A percentile compares a stretch with the other conserved stretches of the same genome.
Conservation (phyloP, 2,888 invertebrate species). For the Brachypalpus laphriformis region DNA sequence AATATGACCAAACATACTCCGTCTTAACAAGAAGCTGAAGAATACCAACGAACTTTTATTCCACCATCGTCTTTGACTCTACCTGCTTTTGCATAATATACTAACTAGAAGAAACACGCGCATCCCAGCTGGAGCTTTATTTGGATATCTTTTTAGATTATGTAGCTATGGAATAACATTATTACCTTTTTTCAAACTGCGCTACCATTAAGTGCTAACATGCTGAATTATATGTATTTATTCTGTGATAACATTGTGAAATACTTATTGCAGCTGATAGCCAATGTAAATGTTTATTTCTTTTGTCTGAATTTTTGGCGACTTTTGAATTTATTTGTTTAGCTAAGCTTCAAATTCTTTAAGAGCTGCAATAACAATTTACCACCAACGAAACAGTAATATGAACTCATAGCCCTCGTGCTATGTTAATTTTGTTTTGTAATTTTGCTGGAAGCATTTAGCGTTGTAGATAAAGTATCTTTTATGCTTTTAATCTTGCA, state of each 20-base stretch:
- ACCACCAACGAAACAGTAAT: neutral
- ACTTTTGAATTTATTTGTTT: neutral
- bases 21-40: too few relatives aligned
- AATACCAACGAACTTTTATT: too few relatives aligned
- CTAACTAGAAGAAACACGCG: too few relatives aligned
- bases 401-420: neutral
- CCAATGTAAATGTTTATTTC: conserved; percentile 11
- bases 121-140: neutral
- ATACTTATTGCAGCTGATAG: conserved; percentile 11
- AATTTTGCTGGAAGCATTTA: neutral
- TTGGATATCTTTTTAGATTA: neutral
- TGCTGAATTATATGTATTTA: neutral
- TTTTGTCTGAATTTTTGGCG: neutral
- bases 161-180: neutral
- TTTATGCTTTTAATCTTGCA: neutral
- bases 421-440: neutral
- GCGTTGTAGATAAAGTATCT: neutral
- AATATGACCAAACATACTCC: too few relatives aligned
- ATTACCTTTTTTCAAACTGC: neutral
- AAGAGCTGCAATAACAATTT: neutral
- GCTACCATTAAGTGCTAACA: neutral
- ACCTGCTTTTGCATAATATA: too few relatives aligned
- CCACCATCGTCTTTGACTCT: too few relatives aligned
- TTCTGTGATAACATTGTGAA: conserved; percentile 15
- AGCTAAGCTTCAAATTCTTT: neutral